Evolutionary conservation across 2,888 invertebrate genomes (phyloP).

Genomic region (Meta bourneti): DNA sequence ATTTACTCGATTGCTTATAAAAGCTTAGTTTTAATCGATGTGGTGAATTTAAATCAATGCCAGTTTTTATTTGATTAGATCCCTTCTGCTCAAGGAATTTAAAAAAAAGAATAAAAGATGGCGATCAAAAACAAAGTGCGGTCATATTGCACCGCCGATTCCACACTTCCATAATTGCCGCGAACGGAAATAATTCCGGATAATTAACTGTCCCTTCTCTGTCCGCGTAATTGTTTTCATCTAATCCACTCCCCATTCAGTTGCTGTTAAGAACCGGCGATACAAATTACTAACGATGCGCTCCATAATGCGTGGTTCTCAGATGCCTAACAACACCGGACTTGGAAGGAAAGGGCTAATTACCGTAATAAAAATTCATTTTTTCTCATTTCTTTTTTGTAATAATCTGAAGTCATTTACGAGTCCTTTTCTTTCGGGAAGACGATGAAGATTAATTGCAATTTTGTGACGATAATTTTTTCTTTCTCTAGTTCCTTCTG

Average conservation of each 20-base stretch:
- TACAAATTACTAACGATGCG: conserved; percentile 29
- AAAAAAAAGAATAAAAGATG: not conserved
- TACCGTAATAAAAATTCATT: conserved; percentile 35
- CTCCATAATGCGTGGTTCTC: not conserved
- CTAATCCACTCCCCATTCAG: conserved; percentile 38
- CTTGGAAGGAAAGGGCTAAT: conserved; percentile 2
- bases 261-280: conserved; percentile 16
- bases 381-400: conserved; percentile 5
- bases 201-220: conserved; percentile 24
- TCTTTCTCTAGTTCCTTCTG: conserved; percentile 13
- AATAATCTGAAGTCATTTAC: conserved; percentile 21
- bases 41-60: no score
- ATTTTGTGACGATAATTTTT: not conserved
- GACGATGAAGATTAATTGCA: conserved; percentile 64
- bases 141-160: not conserved
- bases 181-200: not conserved
- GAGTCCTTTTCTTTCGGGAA: conserved; percentile 21
- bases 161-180: conserved; percentile 14
- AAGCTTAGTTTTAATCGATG: no score
- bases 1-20: no score
- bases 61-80: not conserved
- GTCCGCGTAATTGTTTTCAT: conserved; percentile 4
- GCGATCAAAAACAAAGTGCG: not conserved
- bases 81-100: no score
- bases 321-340: not conserved